Conservation (phyloP, 2,888 invertebrate species). For the Lacanobia oleracea region DNA sequence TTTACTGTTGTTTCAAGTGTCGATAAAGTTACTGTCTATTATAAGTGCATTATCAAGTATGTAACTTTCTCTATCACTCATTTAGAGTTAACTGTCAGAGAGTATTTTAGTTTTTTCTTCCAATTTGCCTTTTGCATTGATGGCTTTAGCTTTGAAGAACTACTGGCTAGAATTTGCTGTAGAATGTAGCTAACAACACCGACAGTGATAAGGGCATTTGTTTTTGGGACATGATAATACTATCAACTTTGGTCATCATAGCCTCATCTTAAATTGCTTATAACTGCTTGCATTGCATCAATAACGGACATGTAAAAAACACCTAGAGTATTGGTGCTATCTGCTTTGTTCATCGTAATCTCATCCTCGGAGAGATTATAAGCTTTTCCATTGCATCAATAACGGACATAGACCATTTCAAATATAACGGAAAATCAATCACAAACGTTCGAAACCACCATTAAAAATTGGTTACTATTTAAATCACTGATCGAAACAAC, state of each 20-base stretch:
- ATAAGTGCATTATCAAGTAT: constrained; percentile 17
- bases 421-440: constrained; percentile 18
- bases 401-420: neutral
- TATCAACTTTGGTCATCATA: too few species aligned
- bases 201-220: too few species aligned
- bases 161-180: neutral
- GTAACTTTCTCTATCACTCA: constrained; percentile 24
- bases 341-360: too few species aligned
- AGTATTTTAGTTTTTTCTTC: constrained; percentile 13
- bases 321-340: too few species aligned
- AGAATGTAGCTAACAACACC: neutral
- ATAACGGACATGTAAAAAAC: too few species aligned
- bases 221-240: too few species aligned
- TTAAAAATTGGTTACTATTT: constrained; percentile 22
- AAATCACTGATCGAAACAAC: constrained; percentile 36
- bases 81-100: neutral
- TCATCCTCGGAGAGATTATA: neutral
- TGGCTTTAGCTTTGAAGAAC: neutral
- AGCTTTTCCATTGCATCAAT: neutral
- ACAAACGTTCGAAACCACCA: constrained; percentile 6
- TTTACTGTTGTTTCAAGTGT: constrained; percentile 15
- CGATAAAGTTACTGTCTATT: constrained; percentile 5
- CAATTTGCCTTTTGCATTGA: constrained; percentile 1
- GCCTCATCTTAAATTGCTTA: too few species aligned
- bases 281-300: too few species aligned